Evolutionary conservation across 1,140 invertebrate genomes (phyloP).

Genomic region (Branchinecta lynchi): DNA sequence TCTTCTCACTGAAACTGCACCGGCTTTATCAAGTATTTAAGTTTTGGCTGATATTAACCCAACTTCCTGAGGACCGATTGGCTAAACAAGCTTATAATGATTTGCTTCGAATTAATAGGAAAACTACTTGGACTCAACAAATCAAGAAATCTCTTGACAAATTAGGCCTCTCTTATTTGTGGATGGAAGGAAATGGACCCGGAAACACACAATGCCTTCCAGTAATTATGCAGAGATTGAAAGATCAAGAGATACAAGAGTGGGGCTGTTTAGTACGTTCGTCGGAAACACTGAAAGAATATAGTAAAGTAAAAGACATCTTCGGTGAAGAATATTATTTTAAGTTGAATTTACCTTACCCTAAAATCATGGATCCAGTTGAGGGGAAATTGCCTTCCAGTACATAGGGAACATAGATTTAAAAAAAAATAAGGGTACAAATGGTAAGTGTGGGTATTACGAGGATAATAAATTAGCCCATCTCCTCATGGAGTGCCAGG

Average conservation of each 20-base stretch:
- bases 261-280: conserved; percentile 10
- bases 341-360: neutral
- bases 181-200: conserved; percentile 7
- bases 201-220: conserved; percentile 9
- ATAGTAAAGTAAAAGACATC: conserved; percentile 4
- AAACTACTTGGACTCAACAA: conserved; percentile 11
- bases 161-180: conserved; percentile 2
- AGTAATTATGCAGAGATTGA: conserved; percentile 7
- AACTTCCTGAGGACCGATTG: conserved; percentile 11
- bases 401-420: neutral
- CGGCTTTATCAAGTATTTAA: conserved; percentile 3
- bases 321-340: conserved; percentile 1
- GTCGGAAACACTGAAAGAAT: conserved; percentile 6
- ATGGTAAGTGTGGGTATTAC: conserved; percentile 1
- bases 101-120: conserved; percentile 5
- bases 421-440: conserved; percentile 11
- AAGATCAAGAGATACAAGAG: conserved; percentile 7
- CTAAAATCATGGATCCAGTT: neutral
- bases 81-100: conserved; percentile 12
- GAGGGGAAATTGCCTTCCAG: conserved; percentile 10
- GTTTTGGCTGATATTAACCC: conserved; percentile 11
- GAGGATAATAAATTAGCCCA: no score
- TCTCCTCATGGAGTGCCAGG: no score
- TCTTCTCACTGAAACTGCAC: conserved; percentile 11
- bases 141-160: conserved; percentile 11